Conservation (phyloP, 2,797 vertebrate species). For the Sarcophilus harrisii region DNA sequence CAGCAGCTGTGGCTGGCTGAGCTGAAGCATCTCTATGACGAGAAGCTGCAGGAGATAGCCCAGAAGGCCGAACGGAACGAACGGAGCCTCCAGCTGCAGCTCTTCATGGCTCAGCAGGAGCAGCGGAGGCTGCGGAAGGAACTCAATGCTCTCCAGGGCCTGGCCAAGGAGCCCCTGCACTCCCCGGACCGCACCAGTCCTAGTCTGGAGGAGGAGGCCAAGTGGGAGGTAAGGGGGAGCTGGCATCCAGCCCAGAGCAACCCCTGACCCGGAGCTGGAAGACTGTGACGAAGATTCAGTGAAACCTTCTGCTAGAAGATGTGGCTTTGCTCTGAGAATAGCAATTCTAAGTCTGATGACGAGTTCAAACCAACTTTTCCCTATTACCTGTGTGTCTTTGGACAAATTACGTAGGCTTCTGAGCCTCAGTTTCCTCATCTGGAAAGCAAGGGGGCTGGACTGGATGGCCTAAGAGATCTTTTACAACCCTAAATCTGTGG, state of each 20-base stretch:
- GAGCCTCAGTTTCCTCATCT: neutral
- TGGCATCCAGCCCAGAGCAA: neutral
- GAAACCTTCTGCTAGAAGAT: neutral
- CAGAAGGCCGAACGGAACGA: slow-evolving; percentile 96
- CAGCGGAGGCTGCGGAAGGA: slow-evolving; percentile 93
- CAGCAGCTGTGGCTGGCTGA: slow-evolving; percentile 97
- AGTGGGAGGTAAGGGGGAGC: slow-evolving; percentile 93
- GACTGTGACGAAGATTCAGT: neutral
- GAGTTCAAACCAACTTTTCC: neutral
- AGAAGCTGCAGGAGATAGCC: slow-evolving; percentile 94
- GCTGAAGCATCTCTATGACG: slow-evolving; percentile 94
- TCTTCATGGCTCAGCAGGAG: slow-evolving; percentile 96
- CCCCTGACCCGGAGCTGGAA: neutral
- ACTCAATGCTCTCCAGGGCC: slow-evolving; percentile 87
- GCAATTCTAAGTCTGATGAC: neutral
- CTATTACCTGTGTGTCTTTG: neutral
- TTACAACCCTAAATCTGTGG: neutral
- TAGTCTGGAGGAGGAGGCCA: slow-evolving; percentile 94
- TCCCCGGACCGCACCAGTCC: slow-evolving; percentile 84
- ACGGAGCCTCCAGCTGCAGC: slow-evolving; percentile 93
- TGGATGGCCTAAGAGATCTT: neutral
- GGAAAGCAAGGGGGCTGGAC: neutral
- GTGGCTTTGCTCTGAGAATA: neutral
- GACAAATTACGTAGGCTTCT: neutral
- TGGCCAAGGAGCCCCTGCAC: slow-evolving; percentile 83